phyloP scores from a whole-genome alignment of 2,888 invertebrate genomes.

The Drosophila histrio region DNA sequence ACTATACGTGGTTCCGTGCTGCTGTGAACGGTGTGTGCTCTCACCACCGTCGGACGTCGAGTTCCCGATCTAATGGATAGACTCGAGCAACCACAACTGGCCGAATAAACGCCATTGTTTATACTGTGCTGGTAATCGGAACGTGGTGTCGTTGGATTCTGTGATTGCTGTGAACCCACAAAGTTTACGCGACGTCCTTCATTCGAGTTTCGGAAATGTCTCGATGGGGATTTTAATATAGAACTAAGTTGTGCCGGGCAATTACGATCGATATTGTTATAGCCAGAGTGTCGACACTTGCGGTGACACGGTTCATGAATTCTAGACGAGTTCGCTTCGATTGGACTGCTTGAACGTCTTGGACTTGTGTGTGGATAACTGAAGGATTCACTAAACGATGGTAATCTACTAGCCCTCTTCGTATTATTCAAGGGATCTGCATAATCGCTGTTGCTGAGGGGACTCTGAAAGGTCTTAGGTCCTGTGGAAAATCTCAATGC shows the following conservation, averaged over 20 bases:
- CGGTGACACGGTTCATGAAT: background rate
- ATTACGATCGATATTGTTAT: background rate
- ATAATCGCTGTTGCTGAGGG: background rate
- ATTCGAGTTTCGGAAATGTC: background rate
- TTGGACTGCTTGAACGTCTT: background rate
- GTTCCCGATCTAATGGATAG: background rate
- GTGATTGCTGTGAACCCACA: background rate
- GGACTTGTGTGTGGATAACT: background rate
- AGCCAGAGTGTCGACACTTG: background rate
- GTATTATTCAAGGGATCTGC: background rate
- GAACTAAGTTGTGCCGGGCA: constrained; percentile 3
- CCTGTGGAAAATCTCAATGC: background rate
- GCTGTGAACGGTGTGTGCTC: background rate
- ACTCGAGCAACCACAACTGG: background rate
- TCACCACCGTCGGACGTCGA: background rate
- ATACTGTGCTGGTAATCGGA: background rate
- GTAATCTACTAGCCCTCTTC: background rate
- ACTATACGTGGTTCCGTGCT: background rate
- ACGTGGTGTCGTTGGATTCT: background rate
- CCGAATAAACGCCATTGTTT: background rate
- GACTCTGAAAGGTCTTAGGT: background rate
- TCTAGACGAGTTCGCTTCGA: background rate
- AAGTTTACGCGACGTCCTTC: constrained; percentile 33
- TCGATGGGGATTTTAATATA: constrained; percentile 29
- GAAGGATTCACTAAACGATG: constrained; percentile 18